Evolutionary conservation across 2,888 invertebrate species (phyloP).

Genomic region (Eupithecia tripunctaria): DNA sequence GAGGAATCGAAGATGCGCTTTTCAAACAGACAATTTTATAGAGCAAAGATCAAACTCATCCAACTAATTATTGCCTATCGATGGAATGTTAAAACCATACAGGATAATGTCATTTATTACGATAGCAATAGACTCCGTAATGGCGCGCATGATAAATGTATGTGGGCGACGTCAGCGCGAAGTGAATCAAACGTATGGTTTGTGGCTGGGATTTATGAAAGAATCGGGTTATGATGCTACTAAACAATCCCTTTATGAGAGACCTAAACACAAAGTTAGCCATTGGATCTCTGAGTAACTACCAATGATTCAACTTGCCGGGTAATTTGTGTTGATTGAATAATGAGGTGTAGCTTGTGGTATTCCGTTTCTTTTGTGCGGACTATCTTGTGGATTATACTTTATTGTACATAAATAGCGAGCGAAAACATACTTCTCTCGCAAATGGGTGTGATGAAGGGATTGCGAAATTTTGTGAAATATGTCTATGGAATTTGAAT

Average conservation of each 20-base stretch:
- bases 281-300: conserved; percentile 14
- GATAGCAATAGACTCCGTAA: conserved; percentile 26
- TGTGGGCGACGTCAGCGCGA: conserved; percentile 36
- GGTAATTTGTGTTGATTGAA: conserved; percentile 15
- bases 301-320: conserved; percentile 20
- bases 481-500: not conserved
- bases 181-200: conserved; percentile 35
- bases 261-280: not conserved
- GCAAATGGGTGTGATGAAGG: not conserved
- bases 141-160: conserved; percentile 30
- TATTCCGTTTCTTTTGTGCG: conserved; percentile 7
- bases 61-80: conserved; percentile 20
- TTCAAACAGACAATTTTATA: not conserved
- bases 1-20: not conserved
- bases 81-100: conserved; percentile 20
- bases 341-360: conserved; percentile 12
- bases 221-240: conserved; percentile 12
- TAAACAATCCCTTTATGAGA: conserved; percentile 5
- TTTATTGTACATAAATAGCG: not conserved
- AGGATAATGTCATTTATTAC: conserved; percentile 20
- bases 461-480: conserved; percentile 3
- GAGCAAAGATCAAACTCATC: conserved; percentile 14
- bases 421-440: not conserved
- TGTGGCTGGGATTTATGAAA: conserved; percentile 23
- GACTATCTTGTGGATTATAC: not conserved